Percentiles rank a stretch among this genome's conserved stretches.
phyloP scores from a whole-genome alignment of 2,113 vertebrate genomes.

The Labrus mixtus region DNA sequence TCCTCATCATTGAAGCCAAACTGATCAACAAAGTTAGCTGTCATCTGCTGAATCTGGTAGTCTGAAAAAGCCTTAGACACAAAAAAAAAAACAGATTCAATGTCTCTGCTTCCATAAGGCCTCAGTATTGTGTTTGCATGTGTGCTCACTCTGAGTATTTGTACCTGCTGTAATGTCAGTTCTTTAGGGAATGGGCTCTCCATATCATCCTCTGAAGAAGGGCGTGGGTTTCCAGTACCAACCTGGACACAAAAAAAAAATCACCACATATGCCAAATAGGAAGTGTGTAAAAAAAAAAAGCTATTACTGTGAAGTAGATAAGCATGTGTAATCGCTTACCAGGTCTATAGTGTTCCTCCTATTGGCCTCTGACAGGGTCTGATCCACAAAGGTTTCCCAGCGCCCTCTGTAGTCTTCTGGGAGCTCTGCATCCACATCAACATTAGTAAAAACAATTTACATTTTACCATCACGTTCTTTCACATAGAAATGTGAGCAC shows the following conservation, averaged over 20 bases:
- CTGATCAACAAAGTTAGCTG: constrained; percentile 95
- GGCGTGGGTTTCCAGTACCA: constrained; percentile 91
- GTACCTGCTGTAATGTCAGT: constrained; percentile 94
- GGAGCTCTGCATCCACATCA: constrained; percentile 85
- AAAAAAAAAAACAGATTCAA: constrained; percentile 13
- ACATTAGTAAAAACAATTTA: background rate
- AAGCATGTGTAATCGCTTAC: constrained; percentile 76
- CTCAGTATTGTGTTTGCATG: background rate
- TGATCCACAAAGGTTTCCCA: constrained; percentile 97
- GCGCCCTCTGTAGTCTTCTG: constrained; percentile 92
- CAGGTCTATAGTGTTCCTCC: constrained; percentile 94
- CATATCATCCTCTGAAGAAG: constrained; percentile 95
- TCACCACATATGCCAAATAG: background rate
- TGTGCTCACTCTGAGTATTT: background rate
- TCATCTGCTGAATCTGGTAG: constrained; percentile 99
- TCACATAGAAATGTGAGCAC: background rate
- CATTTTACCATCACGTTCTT: background rate
- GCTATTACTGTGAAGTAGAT: background rate
- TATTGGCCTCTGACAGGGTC: constrained; percentile 92
- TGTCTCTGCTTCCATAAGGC: background rate
- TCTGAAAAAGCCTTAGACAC: constrained; percentile 93
- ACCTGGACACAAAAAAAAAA: constrained; percentile 80
- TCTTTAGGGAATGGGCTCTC: constrained; percentile 95
- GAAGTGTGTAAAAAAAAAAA: background rate
- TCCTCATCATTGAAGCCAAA: constrained; percentile 98